Percentiles rank a stretch among this genome's conserved stretches.
These are phyloP conservation scores for Drosophila nikananu DNA, from an alignment of 1,140 invertebrate genomes.

Conservation along the genomic window DNA sequence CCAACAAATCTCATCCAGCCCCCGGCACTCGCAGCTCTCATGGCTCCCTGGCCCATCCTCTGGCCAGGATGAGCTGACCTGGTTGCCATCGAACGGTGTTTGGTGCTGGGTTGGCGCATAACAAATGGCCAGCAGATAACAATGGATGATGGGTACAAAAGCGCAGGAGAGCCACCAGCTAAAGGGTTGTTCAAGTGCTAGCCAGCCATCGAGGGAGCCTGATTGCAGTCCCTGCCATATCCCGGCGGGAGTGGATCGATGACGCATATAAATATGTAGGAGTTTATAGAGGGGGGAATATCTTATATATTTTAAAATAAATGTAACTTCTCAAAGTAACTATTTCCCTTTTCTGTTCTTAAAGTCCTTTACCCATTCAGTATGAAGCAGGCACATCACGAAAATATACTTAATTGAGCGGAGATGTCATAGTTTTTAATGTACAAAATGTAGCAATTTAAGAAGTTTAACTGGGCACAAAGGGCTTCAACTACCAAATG, in stretches of 20 bases:
- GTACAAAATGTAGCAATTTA: slow-evolving; percentile 15
- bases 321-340: not conserved
- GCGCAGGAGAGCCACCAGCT: slow-evolving; percentile 16
- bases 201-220: slow-evolving; percentile 25
- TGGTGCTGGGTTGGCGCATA: slow-evolving; percentile 38
- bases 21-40: not conserved
- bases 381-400: not conserved
- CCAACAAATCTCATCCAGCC: slow-evolving; percentile 18
- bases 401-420: slow-evolving; percentile 24
- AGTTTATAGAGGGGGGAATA: not conserved
- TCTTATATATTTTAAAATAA: slow-evolving; percentile 7
- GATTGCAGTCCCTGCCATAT: slow-evolving; percentile 44
- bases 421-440: slow-evolving; percentile 41
- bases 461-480: slow-evolving; percentile 4
- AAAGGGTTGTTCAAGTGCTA: slow-evolving; percentile 43
- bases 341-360: not conserved
- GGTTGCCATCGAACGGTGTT: slow-evolving; percentile 40
- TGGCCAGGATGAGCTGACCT: slow-evolving; percentile 36
- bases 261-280: slow-evolving; percentile 23
- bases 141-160: slow-evolving; percentile 52
- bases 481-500: slow-evolving; percentile 50
- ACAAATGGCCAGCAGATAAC: slow-evolving; percentile 66
- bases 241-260: slow-evolving; percentile 37
- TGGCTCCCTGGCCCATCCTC: not conserved
- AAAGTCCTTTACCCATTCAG: not conserved